These are phyloP conservation scores for Thalassophryne amazonica DNA, from an alignment of 2,797 vertebrate genomes.

Conservation along the genomic window DNA sequence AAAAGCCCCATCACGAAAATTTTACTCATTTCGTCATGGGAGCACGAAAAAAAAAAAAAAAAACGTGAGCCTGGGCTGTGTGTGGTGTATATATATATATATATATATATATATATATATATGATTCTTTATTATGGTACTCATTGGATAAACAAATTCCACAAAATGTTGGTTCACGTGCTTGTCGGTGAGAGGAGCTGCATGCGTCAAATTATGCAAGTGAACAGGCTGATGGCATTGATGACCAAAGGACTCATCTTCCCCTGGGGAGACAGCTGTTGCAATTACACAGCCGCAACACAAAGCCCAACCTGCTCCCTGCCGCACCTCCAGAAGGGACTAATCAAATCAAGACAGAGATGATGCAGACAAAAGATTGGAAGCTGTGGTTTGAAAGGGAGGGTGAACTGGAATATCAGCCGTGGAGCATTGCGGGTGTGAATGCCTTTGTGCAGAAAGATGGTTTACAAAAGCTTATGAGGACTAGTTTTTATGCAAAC, in stretches of 20 bases:
- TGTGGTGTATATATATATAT: no score
- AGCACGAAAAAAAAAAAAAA: no score
- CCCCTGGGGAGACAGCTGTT: constrained; percentile 57
- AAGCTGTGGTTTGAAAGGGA: constrained; percentile 14
- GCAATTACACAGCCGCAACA: constrained; percentile 65
- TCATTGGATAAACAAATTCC: no score
- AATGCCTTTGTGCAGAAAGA: no score
- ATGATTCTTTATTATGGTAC: no score
- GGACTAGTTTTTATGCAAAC: no score
- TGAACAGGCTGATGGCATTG: constrained; percentile 30
- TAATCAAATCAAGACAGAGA: constrained; percentile 61
- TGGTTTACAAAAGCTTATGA: no score
- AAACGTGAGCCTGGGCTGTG: no score
- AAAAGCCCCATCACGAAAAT: no score
- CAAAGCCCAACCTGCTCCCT: constrained; percentile 48
- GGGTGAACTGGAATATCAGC: neutral
- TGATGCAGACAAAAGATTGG: constrained; percentile 37
- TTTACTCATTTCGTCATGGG: no score
- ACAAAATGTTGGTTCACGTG: constrained; percentile 1
- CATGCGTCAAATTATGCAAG: constrained; percentile 23
- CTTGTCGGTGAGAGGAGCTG: constrained; percentile 1
- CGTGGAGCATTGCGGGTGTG: constrained; percentile 7
- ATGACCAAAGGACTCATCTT: constrained; percentile 39
- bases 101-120: no score
- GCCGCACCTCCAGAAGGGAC: constrained; percentile 29